phyloP scores from a whole-genome alignment of 2,888 invertebrate species.

The Cyaniris semiargus region DNA sequence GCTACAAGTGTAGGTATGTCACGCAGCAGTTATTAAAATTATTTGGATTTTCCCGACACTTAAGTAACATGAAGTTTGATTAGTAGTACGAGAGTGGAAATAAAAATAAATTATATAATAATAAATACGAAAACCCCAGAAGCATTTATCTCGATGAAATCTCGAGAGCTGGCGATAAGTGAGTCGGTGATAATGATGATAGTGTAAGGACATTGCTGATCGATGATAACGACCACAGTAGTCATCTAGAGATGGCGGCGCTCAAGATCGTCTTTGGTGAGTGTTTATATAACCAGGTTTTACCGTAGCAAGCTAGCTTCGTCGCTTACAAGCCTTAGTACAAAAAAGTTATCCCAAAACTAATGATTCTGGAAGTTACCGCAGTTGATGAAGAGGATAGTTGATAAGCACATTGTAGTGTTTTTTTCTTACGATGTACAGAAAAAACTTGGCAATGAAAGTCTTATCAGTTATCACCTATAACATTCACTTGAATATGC shows the following conservation, averaged over 20 bases:
- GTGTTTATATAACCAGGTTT: slow-evolving; percentile 25
- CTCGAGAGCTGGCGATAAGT: slow-evolving; percentile 24
- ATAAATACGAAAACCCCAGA: neutral
- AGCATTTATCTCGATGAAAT: slow-evolving; percentile 16
- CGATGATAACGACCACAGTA: slow-evolving; percentile 27
- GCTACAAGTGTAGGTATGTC: too few relatives aligned
- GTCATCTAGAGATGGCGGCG: slow-evolving; percentile 52
- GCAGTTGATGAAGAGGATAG: too few relatives aligned
- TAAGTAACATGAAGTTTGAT: neutral
- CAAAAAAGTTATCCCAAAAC: too few relatives aligned
- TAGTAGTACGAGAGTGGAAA: neutral
- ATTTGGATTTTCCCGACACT: neutral
- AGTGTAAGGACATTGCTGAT: neutral
- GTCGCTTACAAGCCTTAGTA: too few relatives aligned
- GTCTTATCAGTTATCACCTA: too few relatives aligned
- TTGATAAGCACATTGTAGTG: neutral
- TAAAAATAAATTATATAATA: neutral
- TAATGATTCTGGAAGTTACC: too few relatives aligned
- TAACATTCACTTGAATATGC: too few relatives aligned
- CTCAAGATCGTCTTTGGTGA: slow-evolving; percentile 48
- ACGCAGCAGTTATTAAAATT: neutral
- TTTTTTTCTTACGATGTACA: neutral
- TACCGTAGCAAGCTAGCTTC: neutral
- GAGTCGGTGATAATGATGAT: neutral
- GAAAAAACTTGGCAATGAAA: too few relatives aligned